A percentile compares a stretch with the other conserved stretches of the same genome.
These are phyloP conservation scores for Drosophila mimica DNA, from an alignment of 2,888 invertebrate genomes.

Conservation along the genomic window DNA sequence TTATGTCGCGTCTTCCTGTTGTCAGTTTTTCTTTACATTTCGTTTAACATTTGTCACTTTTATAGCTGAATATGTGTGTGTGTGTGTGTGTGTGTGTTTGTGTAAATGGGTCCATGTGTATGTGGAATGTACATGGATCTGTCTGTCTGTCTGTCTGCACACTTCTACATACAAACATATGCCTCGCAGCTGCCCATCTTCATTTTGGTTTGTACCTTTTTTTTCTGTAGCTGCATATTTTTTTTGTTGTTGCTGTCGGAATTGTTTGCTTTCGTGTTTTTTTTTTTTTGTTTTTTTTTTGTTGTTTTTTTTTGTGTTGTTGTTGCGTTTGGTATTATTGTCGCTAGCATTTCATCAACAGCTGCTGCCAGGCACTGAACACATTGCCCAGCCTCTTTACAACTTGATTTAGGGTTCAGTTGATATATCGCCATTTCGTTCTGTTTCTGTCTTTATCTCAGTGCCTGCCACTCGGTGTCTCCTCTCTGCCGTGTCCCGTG, in stretches of 20 bases:
- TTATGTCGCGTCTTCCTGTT: slow-evolving; percentile 78
- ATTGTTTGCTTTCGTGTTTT: slow-evolving; percentile 38
- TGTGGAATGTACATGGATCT: slow-evolving; percentile 28
- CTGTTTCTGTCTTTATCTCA: slow-evolving; percentile 26
- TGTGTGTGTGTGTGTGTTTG: slow-evolving; percentile 15
- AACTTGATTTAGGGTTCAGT: slow-evolving; percentile 81
- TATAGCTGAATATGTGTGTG: slow-evolving; percentile 63
- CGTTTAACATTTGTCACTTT: slow-evolving; percentile 81
- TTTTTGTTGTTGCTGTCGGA: slow-evolving; percentile 16
- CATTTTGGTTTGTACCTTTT: slow-evolving; percentile 61
- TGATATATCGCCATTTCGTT: slow-evolving; percentile 67
- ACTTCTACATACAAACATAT: slow-evolving; percentile 44
- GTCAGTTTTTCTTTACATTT: slow-evolving; percentile 80
- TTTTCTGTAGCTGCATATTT: slow-evolving; percentile 17
- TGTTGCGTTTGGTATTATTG: slow-evolving; percentile 58
- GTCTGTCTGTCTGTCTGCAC: slow-evolving; percentile 48
- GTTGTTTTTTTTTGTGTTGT: slow-evolving; percentile 23
- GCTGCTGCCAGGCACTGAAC: slow-evolving; percentile 65
- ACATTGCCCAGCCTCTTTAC: slow-evolving; percentile 70
- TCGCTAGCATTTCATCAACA: slow-evolving; percentile 75
- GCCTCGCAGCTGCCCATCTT: slow-evolving; percentile 77
- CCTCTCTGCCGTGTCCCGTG: neutral
- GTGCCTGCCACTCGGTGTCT: slow-evolving; percentile 13
- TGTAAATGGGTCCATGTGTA: slow-evolving; percentile 24
- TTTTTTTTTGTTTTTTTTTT: slow-evolving; percentile 33